Conservation (phyloP, 1,140 invertebrate species). For the Globodera rostochiensis region DNA sequence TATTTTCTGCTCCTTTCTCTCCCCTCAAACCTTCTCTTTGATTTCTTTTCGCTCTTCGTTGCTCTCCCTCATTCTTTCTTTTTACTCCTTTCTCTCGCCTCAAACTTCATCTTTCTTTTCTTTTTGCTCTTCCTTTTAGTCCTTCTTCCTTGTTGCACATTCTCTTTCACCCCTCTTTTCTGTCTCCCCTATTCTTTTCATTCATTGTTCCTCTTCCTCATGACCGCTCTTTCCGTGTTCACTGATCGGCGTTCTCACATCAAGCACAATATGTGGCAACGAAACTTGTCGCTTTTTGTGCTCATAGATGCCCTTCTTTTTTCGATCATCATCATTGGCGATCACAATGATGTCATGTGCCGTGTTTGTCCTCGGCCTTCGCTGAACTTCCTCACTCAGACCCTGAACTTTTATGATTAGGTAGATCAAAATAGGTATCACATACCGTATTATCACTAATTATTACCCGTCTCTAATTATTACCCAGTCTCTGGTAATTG, state of each 20-base stretch:
- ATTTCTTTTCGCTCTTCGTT: no score
- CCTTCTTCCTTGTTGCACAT: no score
- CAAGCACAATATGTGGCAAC: conserved; percentile 18
- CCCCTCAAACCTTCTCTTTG: background rate
- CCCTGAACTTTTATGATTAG: background rate
- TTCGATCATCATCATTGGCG: conserved; percentile 8
- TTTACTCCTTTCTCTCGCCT: no score
- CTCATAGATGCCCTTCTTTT: background rate
- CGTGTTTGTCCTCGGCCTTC: background rate
- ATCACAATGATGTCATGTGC: conserved; percentile 1
- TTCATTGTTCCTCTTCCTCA: background rate
- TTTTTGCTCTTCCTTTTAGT: no score
- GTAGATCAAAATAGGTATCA: background rate
- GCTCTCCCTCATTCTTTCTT: no score
- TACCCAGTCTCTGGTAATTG: no score
- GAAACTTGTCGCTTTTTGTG: background rate
- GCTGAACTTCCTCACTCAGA: conserved; percentile 2
- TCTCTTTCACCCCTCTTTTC: no score
- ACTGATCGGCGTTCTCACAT: background rate
- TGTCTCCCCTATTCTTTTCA: background rate
- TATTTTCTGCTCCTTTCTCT: background rate
- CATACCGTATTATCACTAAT: no score
- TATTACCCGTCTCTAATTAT: no score
- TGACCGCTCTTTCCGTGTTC: background rate
- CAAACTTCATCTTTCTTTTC: no score